Evolutionary conservation across 2,797 vertebrate genomes (phyloP), one percentile per base, ranked within the genome.

Genomic region (Enteromius fasciolatus): DNA sequence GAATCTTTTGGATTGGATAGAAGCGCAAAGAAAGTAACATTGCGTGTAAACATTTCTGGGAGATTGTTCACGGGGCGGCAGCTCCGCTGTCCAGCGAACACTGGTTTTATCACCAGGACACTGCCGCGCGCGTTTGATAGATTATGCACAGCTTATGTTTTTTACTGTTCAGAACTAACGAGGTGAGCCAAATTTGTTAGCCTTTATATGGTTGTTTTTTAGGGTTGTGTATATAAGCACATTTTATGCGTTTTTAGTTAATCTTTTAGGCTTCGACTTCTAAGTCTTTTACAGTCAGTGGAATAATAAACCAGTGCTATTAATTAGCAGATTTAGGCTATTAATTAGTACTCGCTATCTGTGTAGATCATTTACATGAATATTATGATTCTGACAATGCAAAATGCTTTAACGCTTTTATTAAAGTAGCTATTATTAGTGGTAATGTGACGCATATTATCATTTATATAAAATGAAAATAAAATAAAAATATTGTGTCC

Each of bases 31-130:
- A 78, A 63, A 61, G 18, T 18, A 11, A 18, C 28, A 50, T 23
- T 48, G 54, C 41, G 41, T 68, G 50, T 33, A n/a, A 66, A n/a
- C 12, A 17, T 44, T 23, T 23, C 3, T 39, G 25, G 28, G 63
- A 52, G 74, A 69, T 74, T 50, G 63, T 48, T 57, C 41, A 2
- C 66, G 52, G 15, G 10, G 15, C 50, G 59, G 57, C n/a, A 31
- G 72, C 44, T 41, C 44, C 18, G 59, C 78, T 87, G 84, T 84
- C 68, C 67, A 28, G 25, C 31, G 52, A 15, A 48, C 46, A 41
- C 31, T 36, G 52, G 52, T 57, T 73, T 78, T 52, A 75, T 83
- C 48, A 59, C 41, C 46, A 33, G 18, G 36, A 76, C n/a, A 44
- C 52, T 31, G 23, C 25, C 39, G 44, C 1, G 18, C 11, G 18